Percentiles rank a stretch among this genome's conserved stretches.
phyloP scores from a whole-genome alignment of 2,113 vertebrate genomes.

The Turnix velox region DNA sequence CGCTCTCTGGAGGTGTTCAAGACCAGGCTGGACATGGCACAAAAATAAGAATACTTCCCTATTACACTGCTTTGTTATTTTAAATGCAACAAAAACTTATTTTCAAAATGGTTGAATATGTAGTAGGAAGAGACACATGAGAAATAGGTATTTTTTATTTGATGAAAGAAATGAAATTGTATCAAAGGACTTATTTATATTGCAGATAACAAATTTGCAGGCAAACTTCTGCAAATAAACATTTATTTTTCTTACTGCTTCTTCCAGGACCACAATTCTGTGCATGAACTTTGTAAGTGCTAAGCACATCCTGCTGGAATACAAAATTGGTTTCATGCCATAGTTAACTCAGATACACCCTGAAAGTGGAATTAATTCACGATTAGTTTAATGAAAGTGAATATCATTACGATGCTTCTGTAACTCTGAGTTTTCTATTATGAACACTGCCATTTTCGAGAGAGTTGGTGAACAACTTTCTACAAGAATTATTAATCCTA shows the following conservation, averaged over 20 bases:
- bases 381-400: conserved; percentile 34
- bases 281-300: neutral
- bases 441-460: conserved; percentile 2
- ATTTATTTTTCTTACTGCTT: neutral
- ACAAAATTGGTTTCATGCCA: neutral
- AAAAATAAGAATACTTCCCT: neutral
- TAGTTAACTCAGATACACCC: neutral
- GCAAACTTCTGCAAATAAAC: neutral
- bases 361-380: conserved; percentile 2
- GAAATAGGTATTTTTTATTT: neutral
- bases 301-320: neutral
- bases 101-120: neutral
- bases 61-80: neutral
- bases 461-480: neutral
- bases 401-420: conserved; percentile 6
- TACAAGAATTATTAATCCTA: conserved; percentile 26
- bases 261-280: neutral
- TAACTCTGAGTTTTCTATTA: conserved; percentile 18
- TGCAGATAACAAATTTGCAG: neutral
- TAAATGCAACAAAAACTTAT: neutral
- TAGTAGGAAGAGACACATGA: neutral
- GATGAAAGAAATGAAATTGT: neutral
- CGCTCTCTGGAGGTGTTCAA: neutral
- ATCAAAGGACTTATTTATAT: neutral
- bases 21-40: neutral